These are phyloP conservation scores for Clarias batrachus DNA, from an alignment of 2,113 vertebrate genomes.

Conservation along the genomic window DNA sequence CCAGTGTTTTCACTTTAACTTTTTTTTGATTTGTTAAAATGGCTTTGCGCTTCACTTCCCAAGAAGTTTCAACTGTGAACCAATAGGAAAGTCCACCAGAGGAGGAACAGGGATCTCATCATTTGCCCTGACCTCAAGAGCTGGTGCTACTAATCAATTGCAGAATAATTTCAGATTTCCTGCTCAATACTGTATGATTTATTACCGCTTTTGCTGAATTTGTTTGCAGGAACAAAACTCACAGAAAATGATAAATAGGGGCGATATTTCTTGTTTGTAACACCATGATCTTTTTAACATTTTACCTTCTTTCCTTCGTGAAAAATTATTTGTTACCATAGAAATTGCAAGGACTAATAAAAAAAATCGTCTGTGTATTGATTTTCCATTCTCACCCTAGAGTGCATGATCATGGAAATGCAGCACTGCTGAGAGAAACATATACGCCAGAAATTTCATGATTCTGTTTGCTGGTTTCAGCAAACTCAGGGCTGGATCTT, in stretches of 20 bases:
- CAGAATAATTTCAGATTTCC: constrained; percentile 17
- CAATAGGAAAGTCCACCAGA: neutral
- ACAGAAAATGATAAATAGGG: constrained; percentile 32
- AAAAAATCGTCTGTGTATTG: neutral
- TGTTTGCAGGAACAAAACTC: constrained; percentile 4
- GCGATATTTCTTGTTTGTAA: constrained; percentile 24
- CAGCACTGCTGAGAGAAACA: neutral
- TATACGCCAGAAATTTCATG: neutral
- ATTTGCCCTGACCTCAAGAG: neutral
- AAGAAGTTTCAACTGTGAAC: neutral
- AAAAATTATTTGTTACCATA: constrained; percentile 19
- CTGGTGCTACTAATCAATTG: neutral
- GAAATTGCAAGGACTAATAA: constrained; percentile 8
- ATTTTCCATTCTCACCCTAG: neutral
- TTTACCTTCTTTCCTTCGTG: neutral
- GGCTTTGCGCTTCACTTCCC: no score
- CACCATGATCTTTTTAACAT: neutral
- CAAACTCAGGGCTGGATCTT: constrained; percentile 47
- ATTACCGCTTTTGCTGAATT: constrained; percentile 23
- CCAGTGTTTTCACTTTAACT: no score
- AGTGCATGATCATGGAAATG: neutral
- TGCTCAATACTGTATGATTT: constrained; percentile 20
- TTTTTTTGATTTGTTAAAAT: no score
- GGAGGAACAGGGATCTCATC: neutral
- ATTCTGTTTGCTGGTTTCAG: constrained; percentile 45